Base-by-base conservation (phyloP, 1,140 invertebrate genomes). In the Oreohelix idahoensis region DNA sequence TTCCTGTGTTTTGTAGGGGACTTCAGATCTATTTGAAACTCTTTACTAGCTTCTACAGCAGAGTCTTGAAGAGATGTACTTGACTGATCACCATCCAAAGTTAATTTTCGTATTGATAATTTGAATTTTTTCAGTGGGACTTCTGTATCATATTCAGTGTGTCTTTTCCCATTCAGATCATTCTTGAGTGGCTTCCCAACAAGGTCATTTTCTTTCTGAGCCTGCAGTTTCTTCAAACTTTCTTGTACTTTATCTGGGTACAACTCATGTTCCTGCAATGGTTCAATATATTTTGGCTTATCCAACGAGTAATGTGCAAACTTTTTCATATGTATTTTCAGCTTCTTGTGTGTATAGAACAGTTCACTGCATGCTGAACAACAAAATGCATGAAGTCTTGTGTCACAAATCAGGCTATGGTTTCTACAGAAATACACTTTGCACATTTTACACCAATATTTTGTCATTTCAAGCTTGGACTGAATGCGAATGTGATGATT, bases 291-390 rank as follows among this genome's bases (percentile, higher is more conserved):
- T 23, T 80, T 49, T 15, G 79, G 79, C 26, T 71, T 70, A 2
- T 80, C 63, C 17, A n/a, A 26, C 1, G 79, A 80, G 32, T 42
- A 71, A 71, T 82, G 80, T 13, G 80, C 80, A 82, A 74, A 82
- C 51, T 75, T 82, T 63, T 82, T 82, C 45, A 75, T 63, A 45
- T 82, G 80, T n/a, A 82, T 74, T 36, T 75, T 82, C 36, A 82
- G 36, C 42, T 82, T 82, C 29, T 63, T 82, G 0, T 74, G n/a
- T 39, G 71, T 82, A 49, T 45, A 75, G 39, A 82, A 82, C 32
- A 82, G 58, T 35, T 82, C 80, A 82, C 75, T 82, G 71, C 80
- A 82, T 8, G 80, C 80, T 8, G 71, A 70, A 49, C 80, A 82
- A 20, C 45, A 39, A 39, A 45, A 82, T 32, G 80, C 80, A 75